Evolutionary conservation across 2,888 invertebrate genomes (phyloP), one percentile per base, ranked within the genome.

Genomic region (Drosophila cognata): DNA sequence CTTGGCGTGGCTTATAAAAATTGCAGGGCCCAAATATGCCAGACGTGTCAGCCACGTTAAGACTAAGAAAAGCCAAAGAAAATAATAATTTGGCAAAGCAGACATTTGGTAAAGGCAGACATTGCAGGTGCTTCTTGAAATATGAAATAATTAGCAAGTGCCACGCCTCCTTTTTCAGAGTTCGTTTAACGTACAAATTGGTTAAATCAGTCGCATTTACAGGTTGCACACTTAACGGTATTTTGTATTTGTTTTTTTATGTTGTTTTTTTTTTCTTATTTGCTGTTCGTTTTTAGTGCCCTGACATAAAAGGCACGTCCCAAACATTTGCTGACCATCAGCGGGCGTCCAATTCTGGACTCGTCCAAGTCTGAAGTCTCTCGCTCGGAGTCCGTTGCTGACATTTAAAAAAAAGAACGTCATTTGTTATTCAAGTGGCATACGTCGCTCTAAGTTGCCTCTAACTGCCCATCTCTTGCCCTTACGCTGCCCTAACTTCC

Each of bases 361-460:
- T 57, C 53, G 57, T 79, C 58, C 33, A 43, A 57, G 69, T 74
- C 36, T 53, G 56, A 28, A 59, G 18, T 69, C 52, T 60, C 59
- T 43, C 48, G 41, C 71, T 59, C 61, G 29, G 48, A 65, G 41
- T 71, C 67, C 69, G 75, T 51, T 58, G 75, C 74, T 87, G 87
- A 88, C 91, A 91, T 88, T 91, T 89, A 88, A 89, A 87, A 91
- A 46, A 41, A 41, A 46, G 25, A 46, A 87, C 73, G 82, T 79
- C 85, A 90, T 89, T 91, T 91, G 88, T 80, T 88, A 90, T 90
- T 90, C 91, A 90, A 91, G 91, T 89, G 80, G 89, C 91, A 90
- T 88, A 87, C 91, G 90, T 90, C 78, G 89, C 88, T 89, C 89
- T 87, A 89, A 89, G 89, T 89, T 84, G 82, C 89, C 73, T 75